A percentile compares a stretch with the other conserved stretches of the same genome.
Conservation (phyloP, 2,888 invertebrate species). For the Lottia gigantea region DNA sequence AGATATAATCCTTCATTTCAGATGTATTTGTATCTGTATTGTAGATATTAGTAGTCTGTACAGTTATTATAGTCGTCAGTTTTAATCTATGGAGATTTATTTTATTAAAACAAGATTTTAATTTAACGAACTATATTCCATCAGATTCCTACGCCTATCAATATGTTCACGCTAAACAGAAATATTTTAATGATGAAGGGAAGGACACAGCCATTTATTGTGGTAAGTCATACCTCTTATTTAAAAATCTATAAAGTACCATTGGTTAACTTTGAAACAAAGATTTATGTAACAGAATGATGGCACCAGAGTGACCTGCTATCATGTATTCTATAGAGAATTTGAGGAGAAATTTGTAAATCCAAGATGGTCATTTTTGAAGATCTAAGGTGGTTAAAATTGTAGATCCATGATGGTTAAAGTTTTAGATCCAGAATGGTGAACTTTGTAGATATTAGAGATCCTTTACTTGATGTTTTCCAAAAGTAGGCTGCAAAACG, state of each 20-base stretch:
- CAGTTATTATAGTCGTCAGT: slow-evolving; percentile 74
- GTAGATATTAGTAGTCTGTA: slow-evolving; percentile 73
- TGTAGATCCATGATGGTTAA: too few species aligned
- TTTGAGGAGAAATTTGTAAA: too few species aligned
- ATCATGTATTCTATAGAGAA: too few species aligned
- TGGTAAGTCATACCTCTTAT: slow-evolving; percentile 41
- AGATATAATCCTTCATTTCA: not conserved
- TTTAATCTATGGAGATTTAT: slow-evolving; percentile 76
- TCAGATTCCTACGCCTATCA: slow-evolving; percentile 75
- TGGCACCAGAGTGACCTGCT: too few species aligned
- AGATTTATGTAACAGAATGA: too few species aligned
- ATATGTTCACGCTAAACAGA: slow-evolving; percentile 39
- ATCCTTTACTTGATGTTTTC: not conserved
- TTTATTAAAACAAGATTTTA: slow-evolving; percentile 81
- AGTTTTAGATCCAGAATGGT: too few species aligned
- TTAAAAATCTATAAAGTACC: too few species aligned
- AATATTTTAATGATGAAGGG: slow-evolving; percentile 44
- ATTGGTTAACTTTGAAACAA: too few species aligned
- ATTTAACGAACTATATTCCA: slow-evolving; percentile 84
- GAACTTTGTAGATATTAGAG: too few species aligned
- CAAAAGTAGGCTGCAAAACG: too few species aligned
- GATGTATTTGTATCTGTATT: slow-evolving; percentile 25
- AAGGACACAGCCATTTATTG: slow-evolving; percentile 49
- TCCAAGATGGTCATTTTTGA: too few species aligned
- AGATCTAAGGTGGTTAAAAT: too few species aligned